A percentile compares a stretch with the other conserved stretches of the same genome.
phyloP scores from a whole-genome alignment of 2,888 invertebrate genomes.

The Troides helena region DNA sequence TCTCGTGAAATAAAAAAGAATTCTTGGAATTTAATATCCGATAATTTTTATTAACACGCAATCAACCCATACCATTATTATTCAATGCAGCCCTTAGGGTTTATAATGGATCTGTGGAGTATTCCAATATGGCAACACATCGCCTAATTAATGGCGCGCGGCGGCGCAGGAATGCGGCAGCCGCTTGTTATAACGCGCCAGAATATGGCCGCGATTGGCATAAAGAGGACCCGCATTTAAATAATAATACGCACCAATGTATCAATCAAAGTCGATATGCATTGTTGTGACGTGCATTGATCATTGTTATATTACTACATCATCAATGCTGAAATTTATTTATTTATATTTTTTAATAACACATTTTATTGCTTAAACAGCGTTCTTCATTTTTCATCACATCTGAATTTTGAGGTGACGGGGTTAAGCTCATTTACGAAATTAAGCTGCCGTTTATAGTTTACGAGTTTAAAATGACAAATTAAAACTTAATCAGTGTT shows the following conservation, averaged over 20 bases:
- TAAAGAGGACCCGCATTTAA: slow-evolving; percentile 63
- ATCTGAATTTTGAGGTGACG: no score
- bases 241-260: slow-evolving; percentile 61
- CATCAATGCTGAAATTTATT: background rate
- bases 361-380: no score
- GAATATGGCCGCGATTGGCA: slow-evolving; percentile 58
- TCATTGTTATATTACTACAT: slow-evolving; percentile 8
- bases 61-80: slow-evolving; percentile 14
- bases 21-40: background rate
- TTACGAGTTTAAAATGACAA: no score
- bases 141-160: slow-evolving; percentile 56
- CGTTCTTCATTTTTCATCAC: no score
- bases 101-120: slow-evolving; percentile 35
- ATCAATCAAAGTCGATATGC: slow-evolving; percentile 48
- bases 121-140: slow-evolving; percentile 44
- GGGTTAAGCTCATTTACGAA: no score
- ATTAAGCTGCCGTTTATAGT: no score
- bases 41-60: background rate
- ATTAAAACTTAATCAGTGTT: no score
- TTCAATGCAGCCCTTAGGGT: slow-evolving; percentile 23
- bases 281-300: slow-evolving; percentile 18
- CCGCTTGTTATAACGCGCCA: slow-evolving; percentile 61
- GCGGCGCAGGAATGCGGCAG: slow-evolving; percentile 71
- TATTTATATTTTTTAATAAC: no score
- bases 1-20: background rate